phyloP scores from a whole-genome alignment of 2,888 invertebrate genomes.

The Amaurobius ferox region DNA sequence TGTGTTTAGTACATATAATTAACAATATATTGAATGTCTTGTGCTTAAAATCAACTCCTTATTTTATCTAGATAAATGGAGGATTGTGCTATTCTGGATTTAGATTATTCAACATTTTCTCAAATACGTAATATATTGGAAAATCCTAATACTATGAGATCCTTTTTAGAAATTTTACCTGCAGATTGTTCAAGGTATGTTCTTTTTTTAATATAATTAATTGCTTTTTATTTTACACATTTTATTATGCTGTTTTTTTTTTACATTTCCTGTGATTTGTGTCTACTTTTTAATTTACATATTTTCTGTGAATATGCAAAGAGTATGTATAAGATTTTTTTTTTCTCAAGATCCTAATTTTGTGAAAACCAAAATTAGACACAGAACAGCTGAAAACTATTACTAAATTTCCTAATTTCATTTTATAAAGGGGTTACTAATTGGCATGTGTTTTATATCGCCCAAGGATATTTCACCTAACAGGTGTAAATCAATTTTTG shows the following conservation, averaged over 20 bases:
- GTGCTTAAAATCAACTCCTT: too few relatives aligned
- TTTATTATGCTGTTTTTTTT: neutral
- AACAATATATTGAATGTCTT: too few relatives aligned
- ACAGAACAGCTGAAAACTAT: too few relatives aligned
- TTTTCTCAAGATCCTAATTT: too few relatives aligned
- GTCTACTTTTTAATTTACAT: neutral
- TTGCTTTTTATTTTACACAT: neutral
- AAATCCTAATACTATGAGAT: neutral
- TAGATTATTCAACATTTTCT: constrained; percentile 11
- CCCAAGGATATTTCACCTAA: too few relatives aligned
- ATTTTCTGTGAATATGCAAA: too few relatives aligned
- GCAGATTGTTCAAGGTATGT: constrained; percentile 16
- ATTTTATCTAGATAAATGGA: constrained; percentile 3
- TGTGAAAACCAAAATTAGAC: too few relatives aligned
- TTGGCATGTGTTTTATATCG: neutral
- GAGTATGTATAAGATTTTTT: too few relatives aligned
- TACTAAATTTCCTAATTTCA: neutral
- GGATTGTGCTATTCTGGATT: constrained; percentile 23
- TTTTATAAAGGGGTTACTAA: neutral
- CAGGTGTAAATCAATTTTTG: too few relatives aligned
- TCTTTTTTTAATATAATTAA: neutral
- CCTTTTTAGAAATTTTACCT: constrained; percentile 30
- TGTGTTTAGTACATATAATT: too few relatives aligned
- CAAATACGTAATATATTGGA: constrained; percentile 16
- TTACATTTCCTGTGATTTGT: neutral